phyloP scores from a whole-genome alignment of 1,140 invertebrate genomes.

The Portunus trituberculatus region DNA sequence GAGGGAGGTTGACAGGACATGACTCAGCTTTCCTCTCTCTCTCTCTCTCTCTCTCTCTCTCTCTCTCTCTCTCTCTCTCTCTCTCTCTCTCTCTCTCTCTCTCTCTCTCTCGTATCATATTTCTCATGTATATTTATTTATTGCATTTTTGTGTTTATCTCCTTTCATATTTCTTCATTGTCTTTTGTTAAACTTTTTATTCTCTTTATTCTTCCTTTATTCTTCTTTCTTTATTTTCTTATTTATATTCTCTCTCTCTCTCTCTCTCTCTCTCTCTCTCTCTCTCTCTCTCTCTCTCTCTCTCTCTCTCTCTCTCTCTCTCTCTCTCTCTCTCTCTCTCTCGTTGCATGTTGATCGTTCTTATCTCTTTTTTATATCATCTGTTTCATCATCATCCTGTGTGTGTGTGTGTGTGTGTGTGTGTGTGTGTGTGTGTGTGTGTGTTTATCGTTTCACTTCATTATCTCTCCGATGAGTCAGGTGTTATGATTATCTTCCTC shows the following conservation, averaged over 20 bases:
- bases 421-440: slow-evolving; percentile 40
- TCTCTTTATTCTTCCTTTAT: background rate
- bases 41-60: background rate
- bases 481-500: background rate
- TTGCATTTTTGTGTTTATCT: background rate
- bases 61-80: background rate
- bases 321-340: too few relatives aligned
- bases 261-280: background rate
- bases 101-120: background rate
- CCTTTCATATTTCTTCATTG: background rate
- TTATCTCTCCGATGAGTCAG: too few relatives aligned
- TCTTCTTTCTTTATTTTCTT: background rate
- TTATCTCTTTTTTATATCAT: background rate
- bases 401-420: background rate
- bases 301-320: too few relatives aligned
- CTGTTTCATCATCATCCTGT: background rate
- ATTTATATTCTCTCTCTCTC: background rate
- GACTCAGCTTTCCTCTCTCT: background rate
- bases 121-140: background rate
- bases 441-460: background rate
- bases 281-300: background rate
- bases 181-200: background rate
- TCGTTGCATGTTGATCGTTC: too few relatives aligned
- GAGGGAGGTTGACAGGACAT: too few relatives aligned
- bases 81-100: background rate